Evolutionary conservation across 2,888 invertebrate species (phyloP), one percentile per base, ranked within the genome.

Genomic region (Ennomos erosarius): DNA sequence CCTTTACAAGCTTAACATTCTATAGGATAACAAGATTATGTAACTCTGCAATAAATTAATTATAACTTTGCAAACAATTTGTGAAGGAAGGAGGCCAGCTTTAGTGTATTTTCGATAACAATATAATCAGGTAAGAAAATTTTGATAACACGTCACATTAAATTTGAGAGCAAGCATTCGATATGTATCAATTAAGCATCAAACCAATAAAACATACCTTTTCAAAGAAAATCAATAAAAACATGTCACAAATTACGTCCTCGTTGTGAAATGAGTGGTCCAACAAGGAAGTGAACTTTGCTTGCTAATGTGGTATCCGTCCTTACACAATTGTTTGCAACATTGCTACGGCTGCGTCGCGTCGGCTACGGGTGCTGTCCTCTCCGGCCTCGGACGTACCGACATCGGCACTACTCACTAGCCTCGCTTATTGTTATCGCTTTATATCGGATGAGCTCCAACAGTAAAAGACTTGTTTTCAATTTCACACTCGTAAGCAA

Each of bases 11-110:
- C 10, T 43, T 49, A 55, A 45, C 44, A 56, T 51, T 50, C 12
- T 44, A 59, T 49, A 49, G 35, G 48, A 65, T 65, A 61, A 68
- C 70, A 71, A 69, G 70, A 72, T 69, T 53, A 40, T 35, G 43
- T 71, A 69, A 51, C 43, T 67, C 69, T 68, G 71, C 69, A 71
- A 67, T 67, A 67, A 65, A 79, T 76, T 76, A 81, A 82, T 54
- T 46, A 39, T 76, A 82, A 78, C 95, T 95, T 96, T 96, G 96
- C 96, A 96, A 96, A 96, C 96, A 96, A 96, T 96, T 96, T 96
- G 96, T 94, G 95, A 94, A 96, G 93, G 92, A 92, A 87, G 95
- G 95, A 95, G 95, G 95, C 96, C 95, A 95, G 94, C 94, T 87
- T 90, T 84, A 78, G 84, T 81, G 86, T 79, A 68, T 71, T 79